Percentiles rank a stretch among this genome's conserved stretches.
These are phyloP conservation scores for Brachionus rotundiformis DNA, from an alignment of 1,140 invertebrate species.

Conservation along the genomic window DNA sequence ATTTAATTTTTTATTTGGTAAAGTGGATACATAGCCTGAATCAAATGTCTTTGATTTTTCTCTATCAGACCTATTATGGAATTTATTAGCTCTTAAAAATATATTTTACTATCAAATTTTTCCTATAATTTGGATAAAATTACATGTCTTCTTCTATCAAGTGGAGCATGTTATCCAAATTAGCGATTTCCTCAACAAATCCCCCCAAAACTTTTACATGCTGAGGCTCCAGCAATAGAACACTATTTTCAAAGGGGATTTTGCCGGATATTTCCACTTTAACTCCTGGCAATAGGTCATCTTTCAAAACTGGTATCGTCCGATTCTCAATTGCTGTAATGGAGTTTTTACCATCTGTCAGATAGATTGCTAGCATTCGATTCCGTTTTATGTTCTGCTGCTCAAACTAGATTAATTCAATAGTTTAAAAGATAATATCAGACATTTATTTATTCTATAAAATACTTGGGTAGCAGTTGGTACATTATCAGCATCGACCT, in stretches of 20 bases:
- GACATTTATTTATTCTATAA: neutral
- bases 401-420: conserved; percentile 40
- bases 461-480: conserved; percentile 26
- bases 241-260: conserved; percentile 4
- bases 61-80: neutral
- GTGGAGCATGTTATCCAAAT: neutral
- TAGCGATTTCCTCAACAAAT: conserved; percentile 3
- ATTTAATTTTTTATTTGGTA: neutral
- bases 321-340: conserved; percentile 32
- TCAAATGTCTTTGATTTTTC: conserved; percentile 30
- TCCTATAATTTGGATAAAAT: neutral
- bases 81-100: neutral
- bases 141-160: conserved; percentile 47
- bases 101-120: neutral
- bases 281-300: conserved; percentile 22
- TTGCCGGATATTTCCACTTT: conserved; percentile 19
- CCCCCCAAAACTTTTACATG: conserved; percentile 41
- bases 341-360: conserved; percentile 38
- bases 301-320: neutral
- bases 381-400: neutral
- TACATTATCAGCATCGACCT: conserved; percentile 47
- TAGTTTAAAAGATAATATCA: neutral
- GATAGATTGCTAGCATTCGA: conserved; percentile 27
- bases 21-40: neutral
- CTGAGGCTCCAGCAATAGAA: conserved; percentile 27